Evolutionary conservation across 2,113 vertebrate genomes (phyloP).

Genomic region (Mustela nigripes): DNA sequence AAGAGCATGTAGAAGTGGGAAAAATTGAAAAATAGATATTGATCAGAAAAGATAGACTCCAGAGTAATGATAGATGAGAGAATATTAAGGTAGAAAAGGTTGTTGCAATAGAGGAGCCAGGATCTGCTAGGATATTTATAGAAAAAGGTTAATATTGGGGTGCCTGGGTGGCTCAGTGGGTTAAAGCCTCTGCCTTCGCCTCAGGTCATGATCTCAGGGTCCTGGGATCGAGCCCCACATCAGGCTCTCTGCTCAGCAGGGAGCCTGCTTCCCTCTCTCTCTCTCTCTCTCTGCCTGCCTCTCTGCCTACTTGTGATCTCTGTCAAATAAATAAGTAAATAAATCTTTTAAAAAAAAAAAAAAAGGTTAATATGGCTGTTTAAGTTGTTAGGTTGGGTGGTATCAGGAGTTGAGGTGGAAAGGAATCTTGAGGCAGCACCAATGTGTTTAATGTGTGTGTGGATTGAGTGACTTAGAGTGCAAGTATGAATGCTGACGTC

Average conservation of each 20-base stretch:
- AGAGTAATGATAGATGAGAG: neutral
- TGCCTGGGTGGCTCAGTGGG: no score
- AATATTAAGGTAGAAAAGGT: slow-evolving; percentile 43
- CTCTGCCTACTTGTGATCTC: no score
- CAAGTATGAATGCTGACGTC: neutral
- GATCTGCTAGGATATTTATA: neutral
- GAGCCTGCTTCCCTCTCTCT: no score
- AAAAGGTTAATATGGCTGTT: neutral
- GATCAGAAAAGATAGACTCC: neutral
- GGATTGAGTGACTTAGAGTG: neutral
- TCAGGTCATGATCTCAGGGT: no score
- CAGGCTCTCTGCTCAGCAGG: no score
- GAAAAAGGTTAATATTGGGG: neutral
- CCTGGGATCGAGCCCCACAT: no score
- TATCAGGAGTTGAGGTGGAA: neutral
- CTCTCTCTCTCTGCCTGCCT: no score
- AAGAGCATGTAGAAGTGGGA: neutral
- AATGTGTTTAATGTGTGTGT: neutral
- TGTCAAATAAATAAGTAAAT: no score
- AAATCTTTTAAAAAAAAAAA: no score
- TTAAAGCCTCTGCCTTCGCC: no score
- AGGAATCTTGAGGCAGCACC: neutral
- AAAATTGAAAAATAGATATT: slow-evolving; percentile 35
- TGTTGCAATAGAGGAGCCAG: neutral
- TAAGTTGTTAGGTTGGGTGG: neutral